These are phyloP conservation scores for Cheilosia scutellata DNA, from an alignment of 2,888 invertebrate genomes.

Conservation along the genomic window DNA sequence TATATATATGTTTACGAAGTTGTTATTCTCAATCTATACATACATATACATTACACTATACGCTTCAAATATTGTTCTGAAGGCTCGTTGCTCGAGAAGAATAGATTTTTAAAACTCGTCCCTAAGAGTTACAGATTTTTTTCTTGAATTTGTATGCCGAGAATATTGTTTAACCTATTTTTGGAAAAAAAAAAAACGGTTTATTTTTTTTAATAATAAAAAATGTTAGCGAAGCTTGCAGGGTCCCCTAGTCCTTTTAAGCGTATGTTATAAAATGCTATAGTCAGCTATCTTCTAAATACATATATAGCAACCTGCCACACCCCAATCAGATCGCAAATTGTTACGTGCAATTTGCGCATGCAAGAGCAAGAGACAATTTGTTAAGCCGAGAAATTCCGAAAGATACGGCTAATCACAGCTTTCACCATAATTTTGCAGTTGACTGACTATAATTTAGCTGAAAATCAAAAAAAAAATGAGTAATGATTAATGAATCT, in stretches of 20 bases:
- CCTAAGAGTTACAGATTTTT: too few relatives aligned
- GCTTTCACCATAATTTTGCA: neutral
- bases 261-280: neutral
- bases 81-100: neutral
- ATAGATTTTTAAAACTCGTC: too few relatives aligned
- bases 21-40: too few relatives aligned
- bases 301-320: neutral
- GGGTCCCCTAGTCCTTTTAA: too few relatives aligned
- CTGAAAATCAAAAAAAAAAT: neutral
- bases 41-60: too few relatives aligned
- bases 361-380: slow-evolving; percentile 9
- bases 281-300: neutral
- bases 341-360: slow-evolving; percentile 24
- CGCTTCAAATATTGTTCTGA: neutral
- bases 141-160: too few relatives aligned
- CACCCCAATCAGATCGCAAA: slow-evolving; percentile 36
- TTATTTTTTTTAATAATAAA: too few relatives aligned
- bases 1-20: too few relatives aligned
- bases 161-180: too few relatives aligned
- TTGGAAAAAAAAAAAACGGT: too few relatives aligned
- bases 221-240: too few relatives aligned
- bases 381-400: slow-evolving; percentile 1
- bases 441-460: neutral
- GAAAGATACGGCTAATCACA: neutral
- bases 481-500: neutral